A percentile compares a stretch with the other conserved stretches of the same genome.
These are phyloP conservation scores for Probaryconus sp. DNA, from an alignment of 1,140 invertebrate genomes.

Conservation along the genomic window DNA sequence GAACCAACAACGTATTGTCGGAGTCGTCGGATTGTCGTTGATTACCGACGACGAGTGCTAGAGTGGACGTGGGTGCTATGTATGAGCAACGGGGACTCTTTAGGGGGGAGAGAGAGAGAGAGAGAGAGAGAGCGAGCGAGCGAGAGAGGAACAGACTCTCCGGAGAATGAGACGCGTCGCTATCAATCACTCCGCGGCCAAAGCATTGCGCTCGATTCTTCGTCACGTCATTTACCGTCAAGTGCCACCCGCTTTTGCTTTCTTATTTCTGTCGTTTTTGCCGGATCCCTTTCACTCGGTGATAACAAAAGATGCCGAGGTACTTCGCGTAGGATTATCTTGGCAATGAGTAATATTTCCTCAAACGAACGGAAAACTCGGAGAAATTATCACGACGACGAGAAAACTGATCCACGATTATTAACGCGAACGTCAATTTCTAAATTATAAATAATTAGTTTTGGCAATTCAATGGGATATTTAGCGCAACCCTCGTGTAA, in stretches of 20 bases:
- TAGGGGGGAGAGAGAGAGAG: neutral
- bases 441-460: no score
- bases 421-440: no score
- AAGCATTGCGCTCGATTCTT: constrained; percentile 53
- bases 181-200: constrained; percentile 60
- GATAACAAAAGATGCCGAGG: constrained; percentile 10
- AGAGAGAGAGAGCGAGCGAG: no score
- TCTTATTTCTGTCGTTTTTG: constrained; percentile 32
- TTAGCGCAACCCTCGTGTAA: no score
- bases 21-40: constrained; percentile 62
- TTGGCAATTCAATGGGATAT: no score
- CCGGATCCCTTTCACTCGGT: constrained; percentile 7
- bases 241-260: constrained; percentile 36
- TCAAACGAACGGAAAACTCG: no score
- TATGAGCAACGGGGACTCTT: constrained; percentile 46
- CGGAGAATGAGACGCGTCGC: constrained; percentile 42
- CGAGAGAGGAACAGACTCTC: neutral
- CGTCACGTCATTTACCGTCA: constrained; percentile 57
- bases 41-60: constrained; percentile 60
- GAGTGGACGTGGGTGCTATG: constrained; percentile 52
- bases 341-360: constrained; percentile 3
- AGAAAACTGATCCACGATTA: no score
- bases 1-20: constrained; percentile 59
- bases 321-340: neutral
- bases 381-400: no score